A percentile compares a stretch with the other conserved stretches of the same genome.
Conservation (phyloP, 2,113 vertebrate genomes). For the Protobothrops mucrosquamatus region DNA sequence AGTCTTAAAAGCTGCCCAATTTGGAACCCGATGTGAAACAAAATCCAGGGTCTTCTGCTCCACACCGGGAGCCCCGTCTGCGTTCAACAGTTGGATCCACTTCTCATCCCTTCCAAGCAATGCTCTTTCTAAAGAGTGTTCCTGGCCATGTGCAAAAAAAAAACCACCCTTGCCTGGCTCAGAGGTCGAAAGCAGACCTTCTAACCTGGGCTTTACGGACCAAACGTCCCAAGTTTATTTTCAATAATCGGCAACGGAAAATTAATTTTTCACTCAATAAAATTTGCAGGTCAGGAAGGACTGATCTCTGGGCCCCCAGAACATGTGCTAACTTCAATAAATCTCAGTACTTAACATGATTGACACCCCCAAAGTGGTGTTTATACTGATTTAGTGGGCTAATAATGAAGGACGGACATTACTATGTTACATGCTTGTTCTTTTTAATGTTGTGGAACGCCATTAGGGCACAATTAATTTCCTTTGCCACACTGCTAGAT, state of each 20-base stretch:
- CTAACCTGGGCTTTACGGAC: background rate
- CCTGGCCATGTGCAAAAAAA: background rate
- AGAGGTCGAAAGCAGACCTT: background rate
- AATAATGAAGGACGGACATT: background rate
- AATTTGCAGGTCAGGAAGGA: background rate
- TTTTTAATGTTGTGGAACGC: background rate
- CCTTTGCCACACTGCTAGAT: accelerated
- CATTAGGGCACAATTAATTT: background rate
- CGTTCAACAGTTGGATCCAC: accelerated
- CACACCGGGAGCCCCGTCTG: background rate
- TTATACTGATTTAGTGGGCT: background rate
- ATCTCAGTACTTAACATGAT: background rate
- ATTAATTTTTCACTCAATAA: background rate
- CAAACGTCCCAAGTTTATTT: background rate
- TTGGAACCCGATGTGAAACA: background rate
- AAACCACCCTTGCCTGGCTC: accelerated
- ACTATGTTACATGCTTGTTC: background rate
- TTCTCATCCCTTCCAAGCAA: background rate
- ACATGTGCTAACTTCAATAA: background rate
- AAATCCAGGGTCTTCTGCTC: background rate
- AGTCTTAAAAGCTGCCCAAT: background rate
- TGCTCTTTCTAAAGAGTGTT: background rate
- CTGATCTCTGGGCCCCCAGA: background rate
- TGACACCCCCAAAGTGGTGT: background rate
- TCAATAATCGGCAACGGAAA: background rate